Conservation (phyloP, 2,888 invertebrate species). For the Crepidodera aurea region DNA sequence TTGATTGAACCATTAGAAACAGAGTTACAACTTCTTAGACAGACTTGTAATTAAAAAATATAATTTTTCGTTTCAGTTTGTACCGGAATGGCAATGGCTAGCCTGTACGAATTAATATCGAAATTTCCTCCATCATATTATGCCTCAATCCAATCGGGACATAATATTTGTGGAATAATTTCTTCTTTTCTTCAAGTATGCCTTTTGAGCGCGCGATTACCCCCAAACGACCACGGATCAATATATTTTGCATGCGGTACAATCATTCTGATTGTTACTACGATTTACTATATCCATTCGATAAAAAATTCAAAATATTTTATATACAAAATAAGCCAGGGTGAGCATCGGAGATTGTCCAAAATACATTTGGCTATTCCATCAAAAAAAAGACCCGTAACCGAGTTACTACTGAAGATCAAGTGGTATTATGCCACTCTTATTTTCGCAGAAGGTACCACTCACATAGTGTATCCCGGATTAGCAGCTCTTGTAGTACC, state of each 20-base stretch:
- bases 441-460: conserved; percentile 43
- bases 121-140: conserved; percentile 48
- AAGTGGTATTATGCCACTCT: conserved; percentile 42
- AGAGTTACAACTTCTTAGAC: too few species aligned
- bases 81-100: conserved; percentile 44
- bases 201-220: conserved; percentile 31
- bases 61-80: conserved; percentile 42
- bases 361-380: not conserved
- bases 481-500: conserved; percentile 44
- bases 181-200: conserved; percentile 42
- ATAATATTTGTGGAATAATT: conserved; percentile 47
- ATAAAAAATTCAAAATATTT: conserved; percentile 46
- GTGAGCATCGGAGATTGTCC: conserved; percentile 24
- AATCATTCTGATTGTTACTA: conserved; percentile 36
- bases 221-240: conserved; percentile 23
- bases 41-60: too few species aligned
- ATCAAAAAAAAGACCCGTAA: not conserved
- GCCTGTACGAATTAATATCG: conserved; percentile 47
- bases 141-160: conserved; percentile 44
- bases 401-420: conserved; percentile 21
- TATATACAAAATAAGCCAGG: conserved; percentile 39
- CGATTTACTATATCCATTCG: conserved; percentile 37
- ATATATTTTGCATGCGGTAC: conserved; percentile 39
- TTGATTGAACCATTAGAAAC: too few species aligned
- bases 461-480: conserved; percentile 47